These are phyloP conservation scores for Netelia fuscicornis DNA, from an alignment of 2,888 invertebrate genomes.

Conservation along the genomic window DNA sequence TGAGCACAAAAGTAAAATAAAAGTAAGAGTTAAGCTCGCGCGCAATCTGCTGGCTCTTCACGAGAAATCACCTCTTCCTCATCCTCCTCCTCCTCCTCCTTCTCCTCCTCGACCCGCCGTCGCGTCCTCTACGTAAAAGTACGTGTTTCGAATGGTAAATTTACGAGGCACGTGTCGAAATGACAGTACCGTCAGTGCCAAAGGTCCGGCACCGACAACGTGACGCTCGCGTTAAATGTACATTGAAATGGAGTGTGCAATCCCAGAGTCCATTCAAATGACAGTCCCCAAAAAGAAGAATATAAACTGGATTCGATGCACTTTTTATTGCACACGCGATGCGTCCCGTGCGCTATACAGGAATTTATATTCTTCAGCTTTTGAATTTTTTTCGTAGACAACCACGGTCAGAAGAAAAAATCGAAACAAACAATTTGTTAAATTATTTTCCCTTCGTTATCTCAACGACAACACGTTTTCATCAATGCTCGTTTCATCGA, in stretches of 20 bases:
- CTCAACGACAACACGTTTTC: no score
- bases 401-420: not conserved
- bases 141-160: conserved; percentile 57
- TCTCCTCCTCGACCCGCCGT: not conserved
- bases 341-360: not conserved
- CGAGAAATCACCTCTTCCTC: conserved; percentile 3
- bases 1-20: conserved; percentile 38
- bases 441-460: no score
- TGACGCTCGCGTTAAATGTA: conserved; percentile 23
- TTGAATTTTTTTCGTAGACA: not conserved
- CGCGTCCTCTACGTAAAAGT: not conserved
- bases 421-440: not conserved
- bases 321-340: conserved; percentile 7
- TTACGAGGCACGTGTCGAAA: conserved; percentile 54
- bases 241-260: conserved; percentile 52
- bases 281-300: conserved; percentile 1
- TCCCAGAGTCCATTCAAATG: conserved; percentile 34
- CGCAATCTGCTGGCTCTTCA: conserved; percentile 56
- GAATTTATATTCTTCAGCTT: not conserved
- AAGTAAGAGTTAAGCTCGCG: conserved; percentile 50
- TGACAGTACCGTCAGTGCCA: conserved; percentile 23
- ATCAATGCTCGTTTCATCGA: no score
- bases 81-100: not conserved
- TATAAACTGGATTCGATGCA: conserved; percentile 32
- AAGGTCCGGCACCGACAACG: conserved; percentile 1